phyloP scores from a whole-genome alignment of 2,797 vertebrate species.

The Tapera naevia region DNA sequence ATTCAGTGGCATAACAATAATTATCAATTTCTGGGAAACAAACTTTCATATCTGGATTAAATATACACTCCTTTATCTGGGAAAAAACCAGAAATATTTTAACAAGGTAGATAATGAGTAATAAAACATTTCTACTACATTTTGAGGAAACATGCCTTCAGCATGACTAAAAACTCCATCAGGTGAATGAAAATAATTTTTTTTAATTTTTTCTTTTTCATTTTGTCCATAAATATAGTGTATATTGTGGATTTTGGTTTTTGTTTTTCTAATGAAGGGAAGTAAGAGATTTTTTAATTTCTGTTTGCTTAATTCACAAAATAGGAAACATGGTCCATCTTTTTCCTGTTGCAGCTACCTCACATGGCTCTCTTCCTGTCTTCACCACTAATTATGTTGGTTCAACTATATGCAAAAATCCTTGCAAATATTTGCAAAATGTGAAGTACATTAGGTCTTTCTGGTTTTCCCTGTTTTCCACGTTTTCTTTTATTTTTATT shows the following conservation, averaged over 20 bases:
- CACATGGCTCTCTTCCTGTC: not conserved
- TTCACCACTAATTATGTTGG: not conserved
- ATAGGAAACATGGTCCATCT: not conserved
- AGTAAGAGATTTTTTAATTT: not conserved
- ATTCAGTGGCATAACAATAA: not conserved
- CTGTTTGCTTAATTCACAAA: not conserved
- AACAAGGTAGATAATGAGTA: not conserved
- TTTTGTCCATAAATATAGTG: not conserved
- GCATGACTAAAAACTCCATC: not conserved
- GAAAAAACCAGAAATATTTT: not conserved
- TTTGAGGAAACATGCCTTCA: not conserved
- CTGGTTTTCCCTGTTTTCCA: not conserved
- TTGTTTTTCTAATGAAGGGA: not conserved
- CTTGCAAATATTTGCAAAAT: not conserved
- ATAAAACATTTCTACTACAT: not conserved
- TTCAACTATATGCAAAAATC: not conserved
- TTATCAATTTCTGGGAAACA: not conserved
- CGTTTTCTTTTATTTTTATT: not conserved
- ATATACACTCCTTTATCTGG: not conserved
- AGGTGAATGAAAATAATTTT: not conserved
- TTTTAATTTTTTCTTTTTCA: not conserved
- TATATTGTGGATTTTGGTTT: not conserved
- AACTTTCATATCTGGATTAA: not conserved
- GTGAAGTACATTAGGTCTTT: not conserved
- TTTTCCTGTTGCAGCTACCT: not conserved